Conservation (phyloP, 2,113 vertebrate genomes). For the Fulmarus glacialis region DNA sequence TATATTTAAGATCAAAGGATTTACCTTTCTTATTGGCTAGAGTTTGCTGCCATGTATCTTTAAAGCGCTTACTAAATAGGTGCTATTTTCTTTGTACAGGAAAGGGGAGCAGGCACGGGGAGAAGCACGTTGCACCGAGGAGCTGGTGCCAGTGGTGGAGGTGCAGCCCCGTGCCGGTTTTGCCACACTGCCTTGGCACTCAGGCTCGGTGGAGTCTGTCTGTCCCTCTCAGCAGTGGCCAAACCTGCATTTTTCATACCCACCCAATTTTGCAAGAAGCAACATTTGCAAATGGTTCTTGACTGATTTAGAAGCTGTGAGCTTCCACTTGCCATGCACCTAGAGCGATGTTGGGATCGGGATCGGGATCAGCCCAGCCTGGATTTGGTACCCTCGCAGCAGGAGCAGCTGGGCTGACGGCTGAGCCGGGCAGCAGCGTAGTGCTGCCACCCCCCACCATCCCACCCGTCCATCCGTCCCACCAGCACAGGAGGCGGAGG, state of each 20-base stretch:
- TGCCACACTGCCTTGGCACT: background rate
- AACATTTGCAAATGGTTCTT: background rate
- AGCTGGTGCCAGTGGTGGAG: background rate
- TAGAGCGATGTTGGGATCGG: background rate
- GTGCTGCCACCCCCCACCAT: background rate
- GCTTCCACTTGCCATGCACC: background rate
- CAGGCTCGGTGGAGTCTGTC: accelerated
- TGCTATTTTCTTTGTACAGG: background rate
- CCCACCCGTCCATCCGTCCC: background rate
- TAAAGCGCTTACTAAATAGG: background rate
- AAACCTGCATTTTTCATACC: background rate
- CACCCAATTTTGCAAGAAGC: background rate
- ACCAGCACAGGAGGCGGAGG: background rate
- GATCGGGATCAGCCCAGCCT: background rate
- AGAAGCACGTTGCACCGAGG: background rate
- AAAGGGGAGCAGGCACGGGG: background rate
- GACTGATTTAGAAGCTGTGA: background rate
- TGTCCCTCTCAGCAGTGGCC: background rate
- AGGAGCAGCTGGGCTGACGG: background rate
- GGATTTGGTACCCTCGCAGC: background rate
- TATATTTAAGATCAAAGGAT: background rate
- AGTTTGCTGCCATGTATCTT: background rate
- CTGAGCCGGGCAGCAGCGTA: background rate
- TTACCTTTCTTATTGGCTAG: background rate
- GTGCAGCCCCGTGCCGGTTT: background rate